Evolutionary conservation across 1,140 invertebrate genomes (phyloP).

Genomic region (Panulirus ornatus): DNA sequence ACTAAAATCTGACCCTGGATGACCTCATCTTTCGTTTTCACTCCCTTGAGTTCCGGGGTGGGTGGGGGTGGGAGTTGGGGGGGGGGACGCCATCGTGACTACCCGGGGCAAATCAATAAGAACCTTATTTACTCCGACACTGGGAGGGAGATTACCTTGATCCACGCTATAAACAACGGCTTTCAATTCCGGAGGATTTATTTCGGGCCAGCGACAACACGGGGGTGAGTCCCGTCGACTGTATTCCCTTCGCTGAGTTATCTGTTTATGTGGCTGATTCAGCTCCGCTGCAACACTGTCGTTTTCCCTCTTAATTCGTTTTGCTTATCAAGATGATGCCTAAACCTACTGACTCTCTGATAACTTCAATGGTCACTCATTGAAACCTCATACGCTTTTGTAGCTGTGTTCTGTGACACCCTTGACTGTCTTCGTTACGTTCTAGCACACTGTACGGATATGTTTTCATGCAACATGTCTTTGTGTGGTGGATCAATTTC

Average conservation of each 20-base stretch:
- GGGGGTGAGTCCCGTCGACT: background rate
- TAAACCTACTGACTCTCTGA: no score
- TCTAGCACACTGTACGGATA: no score
- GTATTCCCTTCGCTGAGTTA: background rate
- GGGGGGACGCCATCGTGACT: background rate
- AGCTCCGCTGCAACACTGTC: no score
- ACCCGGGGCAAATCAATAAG: constrained; percentile 14
- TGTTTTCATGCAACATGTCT: no score
- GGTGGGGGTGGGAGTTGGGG: no score
- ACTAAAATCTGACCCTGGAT: constrained; percentile 18
- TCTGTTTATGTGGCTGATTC: background rate
- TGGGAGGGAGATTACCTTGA: background rate
- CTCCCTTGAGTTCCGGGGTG: background rate
- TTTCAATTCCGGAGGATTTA: constrained; percentile 6
- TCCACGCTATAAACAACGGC: background rate
- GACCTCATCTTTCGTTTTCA: background rate
- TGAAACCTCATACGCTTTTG: no score
- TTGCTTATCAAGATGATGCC: no score
- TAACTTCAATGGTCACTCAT: no score
- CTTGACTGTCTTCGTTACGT: no score
- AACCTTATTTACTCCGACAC: background rate
- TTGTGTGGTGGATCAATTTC: no score
- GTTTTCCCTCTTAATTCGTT: no score
- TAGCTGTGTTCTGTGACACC: no score
- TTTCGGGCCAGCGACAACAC: background rate